These are phyloP conservation scores for Colostygia pectinataria DNA, from an alignment of 2,888 invertebrate genomes.

Conservation along the genomic window DNA sequence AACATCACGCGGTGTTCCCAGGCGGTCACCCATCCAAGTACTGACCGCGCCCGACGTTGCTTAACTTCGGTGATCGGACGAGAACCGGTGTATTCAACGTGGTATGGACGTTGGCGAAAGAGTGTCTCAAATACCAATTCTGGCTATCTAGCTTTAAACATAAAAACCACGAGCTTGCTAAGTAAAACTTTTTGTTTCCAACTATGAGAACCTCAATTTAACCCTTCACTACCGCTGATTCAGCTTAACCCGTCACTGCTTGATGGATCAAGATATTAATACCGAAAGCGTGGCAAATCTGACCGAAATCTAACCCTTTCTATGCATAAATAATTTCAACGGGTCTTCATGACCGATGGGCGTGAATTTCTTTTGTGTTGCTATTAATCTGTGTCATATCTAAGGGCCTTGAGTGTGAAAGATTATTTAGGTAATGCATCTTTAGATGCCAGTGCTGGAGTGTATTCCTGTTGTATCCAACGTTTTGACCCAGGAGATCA, in stretches of 20 bases:
- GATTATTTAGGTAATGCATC: too few species aligned
- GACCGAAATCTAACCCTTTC: slow-evolving; percentile 71
- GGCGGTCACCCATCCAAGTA: slow-evolving; percentile 65
- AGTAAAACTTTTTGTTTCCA: slow-evolving; percentile 22
- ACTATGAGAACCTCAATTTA: slow-evolving; percentile 47
- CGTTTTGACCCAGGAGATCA: too few species aligned
- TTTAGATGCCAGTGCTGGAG: too few species aligned
- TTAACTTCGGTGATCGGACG: slow-evolving; percentile 77
- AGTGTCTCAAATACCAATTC: too few species aligned
- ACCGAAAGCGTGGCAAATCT: slow-evolving; percentile 78
- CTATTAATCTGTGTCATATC: slow-evolving; percentile 13
- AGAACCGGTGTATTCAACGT: slow-evolving; percentile 53
- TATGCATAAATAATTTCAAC: slow-evolving; percentile 68
- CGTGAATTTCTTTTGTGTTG: slow-evolving; percentile 28
- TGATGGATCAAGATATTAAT: slow-evolving; percentile 83
- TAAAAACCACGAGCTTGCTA: too few species aligned
- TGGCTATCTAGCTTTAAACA: too few species aligned
- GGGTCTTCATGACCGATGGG: slow-evolving; percentile 63
- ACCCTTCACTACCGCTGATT: slow-evolving; percentile 68
- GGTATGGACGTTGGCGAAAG: slow-evolving; percentile 36
- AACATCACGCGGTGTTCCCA: slow-evolving; percentile 58
- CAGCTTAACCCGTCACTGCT: slow-evolving; percentile 76
- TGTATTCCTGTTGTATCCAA: too few species aligned
- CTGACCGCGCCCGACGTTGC: slow-evolving; percentile 73
- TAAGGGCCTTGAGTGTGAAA: background rate